Evolutionary conservation across 1,140 invertebrate species (phyloP).

Genomic region (Hycleus cichorii): DNA sequence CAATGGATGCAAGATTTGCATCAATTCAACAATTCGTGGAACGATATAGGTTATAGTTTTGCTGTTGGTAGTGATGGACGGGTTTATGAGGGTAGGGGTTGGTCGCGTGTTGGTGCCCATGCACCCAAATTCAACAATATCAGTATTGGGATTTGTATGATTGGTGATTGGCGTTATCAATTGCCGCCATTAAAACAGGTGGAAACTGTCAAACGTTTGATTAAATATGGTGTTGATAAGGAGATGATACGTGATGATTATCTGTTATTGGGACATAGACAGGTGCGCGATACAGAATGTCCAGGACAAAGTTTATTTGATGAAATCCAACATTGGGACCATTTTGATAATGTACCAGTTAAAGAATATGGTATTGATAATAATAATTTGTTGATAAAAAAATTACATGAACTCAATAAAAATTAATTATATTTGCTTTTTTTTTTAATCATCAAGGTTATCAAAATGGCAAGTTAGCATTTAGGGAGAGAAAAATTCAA

Average conservation of each 20-base stretch:
- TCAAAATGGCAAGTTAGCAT: too few relatives aligned
- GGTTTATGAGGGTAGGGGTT: constrained; percentile 69
- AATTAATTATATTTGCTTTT: too few relatives aligned
- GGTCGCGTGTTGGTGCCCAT: constrained; percentile 64
- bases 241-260: constrained; percentile 55
- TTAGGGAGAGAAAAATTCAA: too few relatives aligned
- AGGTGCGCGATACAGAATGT: constrained; percentile 59
- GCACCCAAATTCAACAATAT: constrained; percentile 58
- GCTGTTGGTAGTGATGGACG: constrained; percentile 68
- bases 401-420: too few relatives aligned
- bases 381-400: not conserved
- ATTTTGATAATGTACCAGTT: constrained; percentile 38
- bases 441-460: too few relatives aligned
- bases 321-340: constrained; percentile 57
- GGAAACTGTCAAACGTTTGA: constrained; percentile 50
- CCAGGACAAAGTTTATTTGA: constrained; percentile 57
- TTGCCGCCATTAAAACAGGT: constrained; percentile 54
- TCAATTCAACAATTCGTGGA: constrained; percentile 49
- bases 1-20: constrained; percentile 52
- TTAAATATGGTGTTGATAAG: constrained; percentile 52
- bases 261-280: constrained; percentile 60
- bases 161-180: constrained; percentile 52
- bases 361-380: not conserved
- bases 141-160: constrained; percentile 68
- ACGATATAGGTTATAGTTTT: constrained; percentile 70